Conservation (phyloP, 1,140 invertebrate genomes). For the Magallana gigas region DNA sequence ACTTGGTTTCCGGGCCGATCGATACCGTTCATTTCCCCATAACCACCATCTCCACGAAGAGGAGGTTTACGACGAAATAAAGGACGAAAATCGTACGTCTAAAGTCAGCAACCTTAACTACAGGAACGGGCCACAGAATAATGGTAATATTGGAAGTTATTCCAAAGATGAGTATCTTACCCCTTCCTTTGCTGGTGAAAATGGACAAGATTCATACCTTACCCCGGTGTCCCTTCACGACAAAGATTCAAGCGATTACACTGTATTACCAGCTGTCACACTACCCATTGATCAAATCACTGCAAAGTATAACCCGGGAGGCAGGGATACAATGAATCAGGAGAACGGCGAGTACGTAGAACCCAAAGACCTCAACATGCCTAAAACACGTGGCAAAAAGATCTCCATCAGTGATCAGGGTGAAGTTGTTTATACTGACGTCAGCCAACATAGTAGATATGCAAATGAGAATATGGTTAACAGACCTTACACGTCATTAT, state of each 20-base stretch:
- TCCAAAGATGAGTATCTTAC: not conserved
- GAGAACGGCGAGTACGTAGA: not conserved
- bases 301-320: not conserved
- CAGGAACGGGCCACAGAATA: too few relatives aligned
- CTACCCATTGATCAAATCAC: not conserved
- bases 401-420: conserved; percentile 40
- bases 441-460: not conserved
- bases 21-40: not conserved
- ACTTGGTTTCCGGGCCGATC: not conserved
- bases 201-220: not conserved
- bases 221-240: not conserved
- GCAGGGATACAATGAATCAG: not conserved
- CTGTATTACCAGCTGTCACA: conserved; percentile 34
- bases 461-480: not conserved
- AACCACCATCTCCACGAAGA: not conserved
- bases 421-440: not conserved
- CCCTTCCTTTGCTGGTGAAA: not conserved
- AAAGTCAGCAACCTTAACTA: too few relatives aligned
- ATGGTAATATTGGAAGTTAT: too few relatives aligned
- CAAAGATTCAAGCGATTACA: not conserved
- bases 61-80: conserved; percentile 10
- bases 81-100: not conserved
- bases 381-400: not conserved
- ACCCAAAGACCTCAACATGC: not conserved
- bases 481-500: not conserved